Percentiles rank a stretch among this genome's conserved stretches.
Evolutionary conservation across 2,113 vertebrate genomes (phyloP).

Genomic region (Halcyon senegalensis): DNA sequence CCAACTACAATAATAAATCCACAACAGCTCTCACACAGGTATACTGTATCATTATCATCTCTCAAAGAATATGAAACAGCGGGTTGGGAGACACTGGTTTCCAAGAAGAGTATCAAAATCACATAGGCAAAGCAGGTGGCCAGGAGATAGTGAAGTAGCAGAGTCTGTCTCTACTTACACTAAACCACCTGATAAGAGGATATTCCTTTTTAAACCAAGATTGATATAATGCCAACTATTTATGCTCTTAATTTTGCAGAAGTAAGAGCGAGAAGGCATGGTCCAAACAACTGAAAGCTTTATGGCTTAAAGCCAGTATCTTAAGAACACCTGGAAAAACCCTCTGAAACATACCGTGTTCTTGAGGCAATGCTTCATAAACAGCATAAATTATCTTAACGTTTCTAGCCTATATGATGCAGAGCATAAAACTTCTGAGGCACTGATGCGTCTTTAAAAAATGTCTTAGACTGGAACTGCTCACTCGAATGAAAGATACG

Average conservation of each 20-base stretch:
- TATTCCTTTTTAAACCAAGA: neutral
- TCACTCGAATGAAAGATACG: neutral
- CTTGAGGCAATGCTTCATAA: neutral
- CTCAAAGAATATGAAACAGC: neutral
- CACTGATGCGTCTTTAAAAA: neutral
- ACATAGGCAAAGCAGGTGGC: neutral
- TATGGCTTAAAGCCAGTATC: neutral
- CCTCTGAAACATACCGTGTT: neutral
- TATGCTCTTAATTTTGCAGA: neutral
- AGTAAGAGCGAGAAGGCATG: neutral
- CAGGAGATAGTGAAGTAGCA: neutral
- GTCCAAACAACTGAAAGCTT: neutral
- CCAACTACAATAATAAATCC: neutral
- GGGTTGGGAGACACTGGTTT: neutral
- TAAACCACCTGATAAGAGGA: neutral
- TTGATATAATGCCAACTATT: neutral
- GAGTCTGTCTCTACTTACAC: neutral
- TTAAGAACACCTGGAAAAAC: neutral
- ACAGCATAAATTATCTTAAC: neutral
- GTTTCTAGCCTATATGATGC: neutral
- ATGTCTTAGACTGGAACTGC: neutral
- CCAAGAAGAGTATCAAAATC: neutral
- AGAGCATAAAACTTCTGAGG: neutral
- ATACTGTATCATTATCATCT: neutral
- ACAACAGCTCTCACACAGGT: neutral